Evolutionary conservation across 2,888 invertebrate genomes (phyloP).

Genomic region (Drosophila formosana): DNA sequence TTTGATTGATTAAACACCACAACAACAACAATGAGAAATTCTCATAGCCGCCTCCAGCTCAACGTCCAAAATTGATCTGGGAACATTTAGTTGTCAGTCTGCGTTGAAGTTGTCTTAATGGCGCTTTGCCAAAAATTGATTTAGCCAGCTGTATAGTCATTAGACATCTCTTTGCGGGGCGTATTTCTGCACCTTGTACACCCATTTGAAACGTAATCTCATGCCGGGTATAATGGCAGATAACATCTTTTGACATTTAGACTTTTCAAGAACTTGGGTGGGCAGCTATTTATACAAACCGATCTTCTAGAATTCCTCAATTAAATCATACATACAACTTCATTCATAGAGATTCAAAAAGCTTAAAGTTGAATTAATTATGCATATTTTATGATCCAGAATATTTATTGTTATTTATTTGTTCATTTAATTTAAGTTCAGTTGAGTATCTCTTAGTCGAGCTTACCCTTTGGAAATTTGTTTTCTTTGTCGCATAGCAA

Average conservation of each 20-base stretch:
- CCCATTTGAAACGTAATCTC: constrained; percentile 6
- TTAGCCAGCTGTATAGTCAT: constrained; percentile 12
- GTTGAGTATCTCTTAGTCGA: too few relatives aligned
- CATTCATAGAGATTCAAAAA: too few relatives aligned
- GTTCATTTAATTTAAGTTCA: too few relatives aligned
- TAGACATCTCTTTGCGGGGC: constrained; percentile 11
- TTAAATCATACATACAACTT: too few relatives aligned
- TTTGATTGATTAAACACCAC: constrained; percentile 69
- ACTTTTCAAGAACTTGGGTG: not conserved
- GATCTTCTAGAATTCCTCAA: not conserved
- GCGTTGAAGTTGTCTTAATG: constrained; percentile 48
- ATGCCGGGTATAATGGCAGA: not conserved
- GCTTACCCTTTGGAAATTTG: too few relatives aligned
- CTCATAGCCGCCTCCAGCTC: constrained; percentile 20
- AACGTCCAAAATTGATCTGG: constrained; percentile 2
- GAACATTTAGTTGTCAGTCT: constrained; percentile 3
- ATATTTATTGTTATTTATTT: too few relatives aligned
- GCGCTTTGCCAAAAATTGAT: constrained; percentile 42
- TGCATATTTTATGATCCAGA: too few relatives aligned
- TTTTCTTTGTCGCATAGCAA: too few relatives aligned
- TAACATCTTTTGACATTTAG: not conserved
- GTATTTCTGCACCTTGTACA: constrained; percentile 9
- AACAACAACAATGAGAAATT: constrained; percentile 23
- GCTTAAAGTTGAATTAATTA: too few relatives aligned
- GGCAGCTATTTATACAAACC: not conserved